phyloP scores from a whole-genome alignment of 2,113 vertebrate genomes.

The Hipposideros armiger region DNA sequence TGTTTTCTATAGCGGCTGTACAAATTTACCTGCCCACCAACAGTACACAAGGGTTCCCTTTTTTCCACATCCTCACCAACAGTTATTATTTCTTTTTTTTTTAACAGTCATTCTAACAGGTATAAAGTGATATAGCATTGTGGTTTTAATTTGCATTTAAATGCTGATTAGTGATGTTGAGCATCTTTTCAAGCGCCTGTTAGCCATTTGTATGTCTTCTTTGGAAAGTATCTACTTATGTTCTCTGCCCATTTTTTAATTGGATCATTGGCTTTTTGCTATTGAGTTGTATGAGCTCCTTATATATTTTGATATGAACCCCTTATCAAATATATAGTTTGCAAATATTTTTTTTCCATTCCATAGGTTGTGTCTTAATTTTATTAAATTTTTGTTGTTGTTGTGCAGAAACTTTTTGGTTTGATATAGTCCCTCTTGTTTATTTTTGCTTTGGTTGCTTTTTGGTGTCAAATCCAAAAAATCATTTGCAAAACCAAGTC shows the following conservation, averaged over 20 bases:
- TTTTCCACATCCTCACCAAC: neutral
- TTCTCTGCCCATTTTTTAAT: neutral
- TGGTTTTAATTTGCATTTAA: neutral
- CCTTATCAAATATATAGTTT: neutral
- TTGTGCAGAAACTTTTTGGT: neutral
- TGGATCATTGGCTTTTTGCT: neutral
- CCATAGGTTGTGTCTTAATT: neutral
- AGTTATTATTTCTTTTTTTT: neutral
- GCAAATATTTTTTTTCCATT: neutral
- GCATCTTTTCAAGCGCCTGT: neutral
- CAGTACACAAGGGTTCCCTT: neutral
- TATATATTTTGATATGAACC: neutral
- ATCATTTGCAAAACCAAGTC: neutral
- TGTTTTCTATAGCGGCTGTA: neutral
- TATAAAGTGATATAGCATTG: neutral
- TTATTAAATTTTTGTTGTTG: neutral
- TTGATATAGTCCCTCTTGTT: neutral
- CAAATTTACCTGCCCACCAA: neutral
- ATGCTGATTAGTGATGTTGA: neutral
- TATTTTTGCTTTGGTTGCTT: neutral
- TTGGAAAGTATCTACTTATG: neutral
- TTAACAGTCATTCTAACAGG: neutral
- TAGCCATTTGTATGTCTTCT: neutral
- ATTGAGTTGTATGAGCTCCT: neutral
- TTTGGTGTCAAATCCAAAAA: neutral